Conservation (phyloP, 2,113 vertebrate species). For the Ellobius talpinus region DNA sequence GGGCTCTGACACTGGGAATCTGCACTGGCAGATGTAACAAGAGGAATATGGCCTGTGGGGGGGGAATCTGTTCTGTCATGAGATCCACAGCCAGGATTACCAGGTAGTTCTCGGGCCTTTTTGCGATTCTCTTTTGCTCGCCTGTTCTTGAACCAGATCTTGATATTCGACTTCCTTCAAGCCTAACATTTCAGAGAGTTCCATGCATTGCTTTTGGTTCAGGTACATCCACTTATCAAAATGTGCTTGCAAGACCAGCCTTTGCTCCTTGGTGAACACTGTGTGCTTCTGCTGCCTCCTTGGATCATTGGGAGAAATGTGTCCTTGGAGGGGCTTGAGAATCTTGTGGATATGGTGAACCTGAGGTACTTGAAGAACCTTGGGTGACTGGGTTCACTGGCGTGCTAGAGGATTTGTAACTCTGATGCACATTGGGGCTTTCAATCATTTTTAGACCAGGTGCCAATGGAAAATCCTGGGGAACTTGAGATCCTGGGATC, state of each 20-base stretch:
- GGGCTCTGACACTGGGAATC: background rate
- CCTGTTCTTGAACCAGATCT: background rate
- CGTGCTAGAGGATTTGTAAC: background rate
- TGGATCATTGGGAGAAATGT: background rate
- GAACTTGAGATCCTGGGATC: too few species aligned
- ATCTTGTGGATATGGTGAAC: background rate
- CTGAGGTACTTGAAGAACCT: background rate
- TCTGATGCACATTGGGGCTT: background rate
- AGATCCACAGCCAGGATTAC: background rate
- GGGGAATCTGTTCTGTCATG: background rate
- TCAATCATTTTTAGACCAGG: background rate
- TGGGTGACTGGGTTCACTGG: background rate
- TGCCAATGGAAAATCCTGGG: too few species aligned
- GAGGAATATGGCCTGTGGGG: rapidly evolving
- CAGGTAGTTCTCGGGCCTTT: background rate
- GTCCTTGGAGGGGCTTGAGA: background rate
- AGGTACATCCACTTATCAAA: background rate
- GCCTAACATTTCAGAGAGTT: background rate
- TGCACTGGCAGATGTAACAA: background rate
- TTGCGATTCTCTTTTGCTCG: background rate
- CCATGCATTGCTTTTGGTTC: background rate
- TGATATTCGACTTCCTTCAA: background rate
- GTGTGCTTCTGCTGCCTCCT: background rate
- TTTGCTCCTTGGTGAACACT: background rate
- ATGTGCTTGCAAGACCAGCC: background rate